phyloP scores from a whole-genome alignment of 2,113 vertebrate species.

The Strigops habroptila region DNA sequence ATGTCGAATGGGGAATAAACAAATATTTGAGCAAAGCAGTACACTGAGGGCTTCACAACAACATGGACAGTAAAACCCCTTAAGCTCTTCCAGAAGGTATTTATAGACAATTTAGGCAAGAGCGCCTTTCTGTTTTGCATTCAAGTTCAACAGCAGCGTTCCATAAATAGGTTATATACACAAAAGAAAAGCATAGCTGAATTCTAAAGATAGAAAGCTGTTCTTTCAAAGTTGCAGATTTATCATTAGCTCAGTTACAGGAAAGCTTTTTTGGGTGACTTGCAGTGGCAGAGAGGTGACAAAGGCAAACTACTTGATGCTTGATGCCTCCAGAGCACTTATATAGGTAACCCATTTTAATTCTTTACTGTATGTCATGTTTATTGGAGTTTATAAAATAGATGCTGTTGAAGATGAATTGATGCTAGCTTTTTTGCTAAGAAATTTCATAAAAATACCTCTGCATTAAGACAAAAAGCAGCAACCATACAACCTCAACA shows the following conservation, averaged over 20 bases:
- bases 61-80: neutral
- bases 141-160: slow-evolving; percentile 35
- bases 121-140: neutral
- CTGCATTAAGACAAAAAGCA: neutral
- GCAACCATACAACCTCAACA: neutral
- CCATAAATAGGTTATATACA: slow-evolving; percentile 40
- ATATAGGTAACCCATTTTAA: slow-evolving; percentile 34
- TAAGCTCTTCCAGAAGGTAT: neutral
- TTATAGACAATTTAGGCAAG: slow-evolving; percentile 30
- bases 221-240: slow-evolving; percentile 62
- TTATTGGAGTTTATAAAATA: slow-evolving; percentile 40
- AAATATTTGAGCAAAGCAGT: neutral
- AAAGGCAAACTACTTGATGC: slow-evolving; percentile 41
- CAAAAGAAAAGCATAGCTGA: slow-evolving; percentile 38
- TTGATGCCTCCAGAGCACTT: slow-evolving; percentile 7
- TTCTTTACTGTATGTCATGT: neutral
- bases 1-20: neutral
- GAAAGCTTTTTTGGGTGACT: slow-evolving; percentile 56
- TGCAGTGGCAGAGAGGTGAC: slow-evolving; percentile 29
- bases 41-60: neutral
- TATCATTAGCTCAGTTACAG: slow-evolving; percentile 61
- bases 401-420: neutral
- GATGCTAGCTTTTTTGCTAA: neutral
- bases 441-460: neutral
- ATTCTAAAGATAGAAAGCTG: slow-evolving; percentile 63